phyloP scores from a whole-genome alignment of 2,113 vertebrate species.

The Synchiropus splendidus region DNA sequence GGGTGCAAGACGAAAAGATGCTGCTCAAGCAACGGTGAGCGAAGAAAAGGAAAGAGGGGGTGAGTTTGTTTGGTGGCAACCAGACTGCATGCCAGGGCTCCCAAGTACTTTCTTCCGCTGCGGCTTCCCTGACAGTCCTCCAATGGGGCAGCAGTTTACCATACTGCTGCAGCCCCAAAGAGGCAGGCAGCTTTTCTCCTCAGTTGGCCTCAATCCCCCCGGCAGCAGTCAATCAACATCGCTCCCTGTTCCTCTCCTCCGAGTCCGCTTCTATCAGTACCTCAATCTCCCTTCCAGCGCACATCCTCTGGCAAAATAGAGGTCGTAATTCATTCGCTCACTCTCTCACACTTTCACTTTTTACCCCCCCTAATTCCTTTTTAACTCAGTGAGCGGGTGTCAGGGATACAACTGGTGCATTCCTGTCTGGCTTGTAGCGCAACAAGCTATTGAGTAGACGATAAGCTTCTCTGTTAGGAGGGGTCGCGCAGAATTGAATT shows the following conservation, averaged over 20 bases:
- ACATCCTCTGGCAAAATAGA: slow-evolving; percentile 63
- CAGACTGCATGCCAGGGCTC: slow-evolving; percentile 40
- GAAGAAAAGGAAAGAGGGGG: slow-evolving; percentile 24
- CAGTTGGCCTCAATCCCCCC: slow-evolving; percentile 40
- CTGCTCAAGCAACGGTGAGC: slow-evolving; percentile 36
- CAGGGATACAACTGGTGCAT: slow-evolving; percentile 78
- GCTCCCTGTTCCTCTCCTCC: slow-evolving; percentile 39
- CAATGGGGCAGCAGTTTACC: slow-evolving; percentile 48
- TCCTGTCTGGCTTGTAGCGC: slow-evolving; percentile 81
- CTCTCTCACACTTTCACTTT: slow-evolving; percentile 47
- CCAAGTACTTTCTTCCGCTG: slow-evolving; percentile 51
- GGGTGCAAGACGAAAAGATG: slow-evolving; percentile 49
- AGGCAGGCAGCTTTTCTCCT: slow-evolving; percentile 45
- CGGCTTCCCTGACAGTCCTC: slow-evolving; percentile 34
- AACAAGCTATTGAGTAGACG: slow-evolving; percentile 94
- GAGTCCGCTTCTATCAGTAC: slow-evolving; percentile 37
- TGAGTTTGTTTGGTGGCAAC: slow-evolving; percentile 39
- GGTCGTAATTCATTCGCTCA: slow-evolving; percentile 55
- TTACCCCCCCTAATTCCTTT: slow-evolving; percentile 63
- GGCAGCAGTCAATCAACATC: slow-evolving; percentile 38
- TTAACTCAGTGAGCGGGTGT: slow-evolving; percentile 80
- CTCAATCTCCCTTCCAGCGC: slow-evolving; percentile 60
- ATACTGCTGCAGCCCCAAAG: slow-evolving; percentile 38
- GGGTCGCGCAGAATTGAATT: slow-evolving; percentile 87
- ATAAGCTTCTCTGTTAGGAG: slow-evolving; percentile 99